Evolutionary conservation across 2,888 invertebrate species (phyloP).

Genomic region (Leptopilina drosophilae): DNA sequence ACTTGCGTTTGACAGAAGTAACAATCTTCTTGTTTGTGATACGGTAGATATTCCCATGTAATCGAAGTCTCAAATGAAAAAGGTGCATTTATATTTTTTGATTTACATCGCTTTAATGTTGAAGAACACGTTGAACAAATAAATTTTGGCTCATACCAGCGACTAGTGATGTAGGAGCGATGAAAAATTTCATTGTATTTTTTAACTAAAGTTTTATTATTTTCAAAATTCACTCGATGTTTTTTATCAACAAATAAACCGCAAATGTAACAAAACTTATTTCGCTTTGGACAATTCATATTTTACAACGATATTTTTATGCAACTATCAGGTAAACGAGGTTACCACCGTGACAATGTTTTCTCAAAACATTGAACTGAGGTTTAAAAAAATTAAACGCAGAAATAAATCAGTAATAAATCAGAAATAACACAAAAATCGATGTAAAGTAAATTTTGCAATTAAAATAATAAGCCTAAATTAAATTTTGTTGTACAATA

Average conservation of each 20-base stretch:
- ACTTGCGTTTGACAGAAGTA: background rate
- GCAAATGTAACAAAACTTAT: background rate
- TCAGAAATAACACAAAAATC: no score
- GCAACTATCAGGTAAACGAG: no score
- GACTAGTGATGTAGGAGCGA: background rate
- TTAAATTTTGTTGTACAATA: no score
- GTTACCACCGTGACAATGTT: background rate
- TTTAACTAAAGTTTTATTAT: background rate
- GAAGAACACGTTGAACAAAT: slow-evolving; percentile 1
- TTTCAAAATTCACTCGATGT: background rate
- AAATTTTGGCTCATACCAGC: slow-evolving; percentile 2
- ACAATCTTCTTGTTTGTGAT: background rate
- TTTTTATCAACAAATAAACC: slow-evolving; percentile 4
- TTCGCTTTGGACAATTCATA: background rate
- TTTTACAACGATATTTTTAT: background rate
- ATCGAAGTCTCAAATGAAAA: background rate
- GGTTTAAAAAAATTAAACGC: slow-evolving; percentile 2
- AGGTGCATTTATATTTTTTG: background rate
- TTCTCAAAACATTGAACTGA: background rate
- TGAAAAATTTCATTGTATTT: background rate
- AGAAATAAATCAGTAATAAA: background rate
- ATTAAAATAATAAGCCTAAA: no score
- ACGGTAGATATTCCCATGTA: background rate
- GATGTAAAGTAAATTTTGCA: no score
- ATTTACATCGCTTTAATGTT: slow-evolving; percentile 4